Evolutionary conservation across 2,797 vertebrate species (phyloP), one percentile per base, ranked within the genome.

Genomic region (Myotis vivesi): DNA sequence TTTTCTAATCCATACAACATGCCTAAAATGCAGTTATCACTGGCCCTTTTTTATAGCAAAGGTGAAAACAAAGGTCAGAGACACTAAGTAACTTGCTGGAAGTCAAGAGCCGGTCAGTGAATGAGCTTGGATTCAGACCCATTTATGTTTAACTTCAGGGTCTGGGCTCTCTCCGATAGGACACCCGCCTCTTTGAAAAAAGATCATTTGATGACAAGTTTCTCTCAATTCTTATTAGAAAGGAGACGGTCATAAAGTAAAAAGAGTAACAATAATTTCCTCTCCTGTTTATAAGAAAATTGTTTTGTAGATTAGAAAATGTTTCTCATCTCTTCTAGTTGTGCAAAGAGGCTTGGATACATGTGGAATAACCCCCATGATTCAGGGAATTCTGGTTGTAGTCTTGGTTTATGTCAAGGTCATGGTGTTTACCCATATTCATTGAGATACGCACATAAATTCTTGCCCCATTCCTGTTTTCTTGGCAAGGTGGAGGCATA

Each of bases 181-280:
- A 51, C 1, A 22, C 6, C 9, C 7, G 20, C 15, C 28, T 64
- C 49, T 91, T 30, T 36, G 15, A 46, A 86, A 46, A 86, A 93
- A 81, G 7, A 11, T 62, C 23, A 22, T 87, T n/a, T 66, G 28
- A 51, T 93, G n/a, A 46, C 10, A 87, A 23, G 8, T 83, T 95
- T 87, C 4, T 28, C 20, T 93, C n/a, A 59, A 80, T 94, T 95
- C 30, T 62, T 76, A 62, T 69, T 87, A 77, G 19, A 72, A 94
- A 88, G 38, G 77, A 6, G 6, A 3, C 79, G 5, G 4, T 73
- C 44, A 69, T 51, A 75, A 66, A 33, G 10, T 53, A 79, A 85
- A 75, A 92, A 41, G 41, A 9, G 62, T 49, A 92, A 19, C 9
- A 77, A 46, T 20, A 44, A 66, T 53, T 44, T 71, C 16, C 16